These are phyloP conservation scores for Pyrocoelia pectoralis DNA, from an alignment of 2,888 invertebrate genomes.

Conservation along the genomic window DNA sequence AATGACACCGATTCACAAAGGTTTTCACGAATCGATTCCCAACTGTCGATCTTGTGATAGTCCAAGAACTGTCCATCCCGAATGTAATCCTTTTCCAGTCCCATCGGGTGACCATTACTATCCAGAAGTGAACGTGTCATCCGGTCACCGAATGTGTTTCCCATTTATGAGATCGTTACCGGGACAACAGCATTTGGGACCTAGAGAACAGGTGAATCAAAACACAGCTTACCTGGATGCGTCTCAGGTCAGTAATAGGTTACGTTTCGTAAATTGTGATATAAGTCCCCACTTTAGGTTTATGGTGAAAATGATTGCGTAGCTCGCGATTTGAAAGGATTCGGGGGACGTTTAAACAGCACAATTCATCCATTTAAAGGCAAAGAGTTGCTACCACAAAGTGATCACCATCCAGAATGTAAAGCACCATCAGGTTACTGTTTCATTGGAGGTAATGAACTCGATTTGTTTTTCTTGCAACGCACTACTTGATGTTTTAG, in stretches of 20 bases:
- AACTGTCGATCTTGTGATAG: constrained; percentile 91
- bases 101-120: constrained; percentile 90
- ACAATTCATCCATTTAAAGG: constrained; percentile 77
- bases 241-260: constrained; percentile 64
- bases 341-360: constrained; percentile 82
- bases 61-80: constrained; percentile 85
- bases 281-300: constrained; percentile 55
- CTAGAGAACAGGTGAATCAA: constrained; percentile 93
- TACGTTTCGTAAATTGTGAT: neutral
- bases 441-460: constrained; percentile 77
- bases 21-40: constrained; percentile 89
- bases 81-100: constrained; percentile 92
- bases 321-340: constrained; percentile 77
- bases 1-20: constrained; percentile 91
- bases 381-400: constrained; percentile 82
- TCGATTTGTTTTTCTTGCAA: neutral
- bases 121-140: constrained; percentile 83
- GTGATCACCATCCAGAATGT: constrained; percentile 84
- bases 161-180: constrained; percentile 94
- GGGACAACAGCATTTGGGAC: constrained; percentile 87
- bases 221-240: constrained; percentile 90
- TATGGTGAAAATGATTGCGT: constrained; percentile 92
- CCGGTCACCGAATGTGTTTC: constrained; percentile 87
- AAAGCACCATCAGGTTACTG: constrained; percentile 86
- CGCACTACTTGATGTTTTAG: constrained; percentile 52